Evolutionary conservation across 1,140 invertebrate genomes (phyloP), one percentile per base, ranked within the genome.

Genomic region (Conus betulinus): DNA sequence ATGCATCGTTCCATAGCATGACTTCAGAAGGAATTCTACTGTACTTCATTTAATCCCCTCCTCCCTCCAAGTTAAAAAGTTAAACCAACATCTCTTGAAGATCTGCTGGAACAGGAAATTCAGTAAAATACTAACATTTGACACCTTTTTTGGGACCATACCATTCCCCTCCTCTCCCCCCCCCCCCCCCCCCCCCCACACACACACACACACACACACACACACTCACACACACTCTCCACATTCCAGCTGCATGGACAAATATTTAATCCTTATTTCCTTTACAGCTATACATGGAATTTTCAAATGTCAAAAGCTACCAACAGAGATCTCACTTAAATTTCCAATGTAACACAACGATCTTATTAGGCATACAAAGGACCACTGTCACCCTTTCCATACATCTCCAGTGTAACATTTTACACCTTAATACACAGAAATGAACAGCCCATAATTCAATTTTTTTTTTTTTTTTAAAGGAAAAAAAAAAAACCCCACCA

Each of bases 181-280:
- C n/a, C n/a, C n/a, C n/a, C n/a, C n/a, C 17, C n/a, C n/a, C n/a
- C n/a, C n/a, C n/a, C n/a, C n/a, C n/a, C n/a, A n/a, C n/a, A n/a
- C n/a, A n/a, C n/a, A n/a, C n/a, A n/a, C 67, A 71, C 17, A 71
- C 67, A 71, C 10, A 71, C 67, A 71, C 67, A 71, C 0, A 23
- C 11, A 23, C 20, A 23, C 20, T 20, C 20, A 60, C 17, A 71
- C 13, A 20, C 67, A 60, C 8, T 10, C 67, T 5, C 39, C n/a
- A n/a, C n/a, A n/a, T n/a, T n/a, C n/a, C 23, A 71, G 23, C 13
- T 71, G 67, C 67, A 71, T 71, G 67, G 67, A 71, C 67, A 71
- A 20, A 71, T 20, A 71, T 87, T 87, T 87, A 87, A 87, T 87
- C 85, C 17, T 87, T 60, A 87, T 87, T n/a, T 76, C 74, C 71